Conservation (phyloP, 1,140 invertebrate species). For the Augochlora pura region DNA sequence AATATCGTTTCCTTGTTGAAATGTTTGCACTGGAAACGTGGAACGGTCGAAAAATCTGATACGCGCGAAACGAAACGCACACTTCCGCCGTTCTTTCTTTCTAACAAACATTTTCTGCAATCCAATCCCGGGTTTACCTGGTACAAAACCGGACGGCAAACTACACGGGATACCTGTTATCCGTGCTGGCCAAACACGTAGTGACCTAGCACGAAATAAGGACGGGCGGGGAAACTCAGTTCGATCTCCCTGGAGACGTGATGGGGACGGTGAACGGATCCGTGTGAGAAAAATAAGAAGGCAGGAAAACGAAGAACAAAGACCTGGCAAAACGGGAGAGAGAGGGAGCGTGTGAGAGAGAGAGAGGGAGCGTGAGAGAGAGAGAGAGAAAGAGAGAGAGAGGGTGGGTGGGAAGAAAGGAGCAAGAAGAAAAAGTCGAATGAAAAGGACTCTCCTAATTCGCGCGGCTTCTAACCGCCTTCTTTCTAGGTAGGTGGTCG, state of each 20-base stretch:
- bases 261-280: background rate
- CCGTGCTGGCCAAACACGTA: constrained; percentile 30
- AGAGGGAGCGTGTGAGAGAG: too few relatives aligned
- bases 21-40: background rate
- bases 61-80: constrained; percentile 8
- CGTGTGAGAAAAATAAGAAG: background rate
- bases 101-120: constrained; percentile 20
- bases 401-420: background rate
- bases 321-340: background rate
- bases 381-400: background rate
- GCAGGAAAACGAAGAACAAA: background rate
- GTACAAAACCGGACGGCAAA: constrained; percentile 36
- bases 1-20: background rate
- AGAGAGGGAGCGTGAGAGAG: too few relatives aligned
- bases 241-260: background rate
- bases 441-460: constrained; percentile 48
- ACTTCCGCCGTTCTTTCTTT: background rate
- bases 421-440: constrained; percentile 12
- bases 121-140: constrained; percentile 23
- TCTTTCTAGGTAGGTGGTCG: constrained; percentile 44
- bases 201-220: constrained; percentile 2
- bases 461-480: constrained; percentile 59
- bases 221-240: constrained; percentile 2
- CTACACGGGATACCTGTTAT: constrained; percentile 39
- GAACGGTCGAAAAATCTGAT: background rate